Conservation (phyloP, 2,888 invertebrate species). For the Omphaloscelis lunosa region DNA sequence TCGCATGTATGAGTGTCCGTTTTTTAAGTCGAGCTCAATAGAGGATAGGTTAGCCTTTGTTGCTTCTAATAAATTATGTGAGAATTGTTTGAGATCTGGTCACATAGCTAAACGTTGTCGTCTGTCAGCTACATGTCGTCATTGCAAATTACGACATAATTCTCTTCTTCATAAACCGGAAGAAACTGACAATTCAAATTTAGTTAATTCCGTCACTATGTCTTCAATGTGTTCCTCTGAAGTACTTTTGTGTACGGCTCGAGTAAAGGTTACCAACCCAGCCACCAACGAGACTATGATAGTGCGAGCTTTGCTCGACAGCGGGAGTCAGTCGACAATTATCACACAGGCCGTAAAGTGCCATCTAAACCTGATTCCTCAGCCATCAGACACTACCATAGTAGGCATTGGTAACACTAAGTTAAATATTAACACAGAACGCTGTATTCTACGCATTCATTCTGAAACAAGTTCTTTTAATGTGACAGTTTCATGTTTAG, state of each 20-base stretch:
- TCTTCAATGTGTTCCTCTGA: conserved; percentile 5
- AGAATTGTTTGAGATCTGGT: conserved; percentile 1
- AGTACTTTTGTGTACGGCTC: conserved; percentile 13
- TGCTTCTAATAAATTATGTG: conserved; percentile 6
- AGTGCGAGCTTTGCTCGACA: too few species aligned
- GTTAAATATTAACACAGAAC: conserved; percentile 28
- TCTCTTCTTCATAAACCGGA: conserved; percentile 13
- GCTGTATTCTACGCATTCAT: conserved; percentile 27
- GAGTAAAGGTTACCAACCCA: conserved; percentile 20
- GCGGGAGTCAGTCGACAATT: conserved; percentile 37
- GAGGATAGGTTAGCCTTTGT: conserved; percentile 3
- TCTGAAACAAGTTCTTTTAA: conserved; percentile 14
- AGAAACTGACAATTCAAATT: conserved; percentile 7
- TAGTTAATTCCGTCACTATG: conserved; percentile 2
- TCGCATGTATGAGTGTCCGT: conserved; percentile 1
- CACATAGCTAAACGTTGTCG: conserved; percentile 8
- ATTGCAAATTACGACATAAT: conserved; percentile 4
- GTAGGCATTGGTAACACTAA: conserved; percentile 25
- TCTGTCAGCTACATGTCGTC: background rate
- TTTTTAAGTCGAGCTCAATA: background rate
- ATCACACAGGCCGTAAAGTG: conserved; percentile 39
- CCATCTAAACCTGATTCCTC: conserved; percentile 28
- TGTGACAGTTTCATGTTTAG: conserved; percentile 12
- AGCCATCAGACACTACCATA: conserved; percentile 22
- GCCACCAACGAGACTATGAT: background rate